Base-by-base conservation (phyloP, 2,113 vertebrate genomes). In the Eulemur macaco region DNA sequence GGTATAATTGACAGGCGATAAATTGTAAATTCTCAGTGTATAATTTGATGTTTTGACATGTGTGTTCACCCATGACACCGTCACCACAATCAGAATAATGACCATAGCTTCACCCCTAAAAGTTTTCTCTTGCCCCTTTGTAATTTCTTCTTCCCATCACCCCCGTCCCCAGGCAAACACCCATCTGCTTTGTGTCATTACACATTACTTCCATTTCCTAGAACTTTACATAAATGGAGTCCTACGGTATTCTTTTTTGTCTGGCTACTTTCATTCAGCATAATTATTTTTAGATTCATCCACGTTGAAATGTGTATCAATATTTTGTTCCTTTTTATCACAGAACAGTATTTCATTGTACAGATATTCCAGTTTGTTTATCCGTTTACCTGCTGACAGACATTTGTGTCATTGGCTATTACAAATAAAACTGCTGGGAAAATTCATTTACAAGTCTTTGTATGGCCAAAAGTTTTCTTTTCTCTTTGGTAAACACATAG, bases 231-330 rank as follows among this genome's bases (percentile, higher is more conserved):
- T 13, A 34, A 82, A 77, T 39, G 34, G 89, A 81, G 14, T 63
- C 91, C 78, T 56, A 47, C 6, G 45, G 10, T 58, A 1, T 9
- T 69, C 34, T 31, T 29, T 66, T 73, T 66, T 42, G 63, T 94
- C 90, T 78, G 73, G 15, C 39, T 96, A 74, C 77, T 94, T 95
- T 74, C 23, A 82, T 18, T 76, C 18, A 39, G 29, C 18, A 1
- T 89, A 82, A 73, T 73, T 89, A 52, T 81, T 94, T 96, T 92
- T 89, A 96, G 86, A 52, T 69, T 83, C 2, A 83, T 42, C 74
- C 77, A 73, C 20, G 17, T 37, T 63, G 76, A 94, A 54, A 11
- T 54, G 11, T 52, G 2, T 71, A 39, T 80, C 5, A 3, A 2
- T 84, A 52, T 90, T 90, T 94, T 23, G 23, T 78, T 80, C 13